Percentiles rank a stretch among this genome's conserved stretches.
phyloP scores from a whole-genome alignment of 2,888 invertebrate genomes.

The Seira ritae region DNA sequence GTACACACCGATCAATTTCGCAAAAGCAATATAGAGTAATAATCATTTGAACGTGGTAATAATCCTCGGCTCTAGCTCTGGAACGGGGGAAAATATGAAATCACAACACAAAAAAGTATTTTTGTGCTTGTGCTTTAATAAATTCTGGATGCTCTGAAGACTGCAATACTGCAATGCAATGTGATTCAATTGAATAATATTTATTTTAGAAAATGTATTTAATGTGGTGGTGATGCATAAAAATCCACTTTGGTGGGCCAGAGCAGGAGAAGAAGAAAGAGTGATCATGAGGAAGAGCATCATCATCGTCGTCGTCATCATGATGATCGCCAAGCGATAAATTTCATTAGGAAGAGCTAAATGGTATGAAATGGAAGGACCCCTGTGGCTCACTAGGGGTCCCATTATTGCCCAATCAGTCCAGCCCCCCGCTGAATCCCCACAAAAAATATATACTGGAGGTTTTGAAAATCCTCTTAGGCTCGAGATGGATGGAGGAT shows the following conservation, averaged over 20 bases:
- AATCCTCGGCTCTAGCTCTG: too few relatives aligned
- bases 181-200: too few relatives aligned
- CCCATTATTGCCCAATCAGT: slow-evolving; percentile 74
- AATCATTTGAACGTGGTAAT: too few relatives aligned
- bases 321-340: slow-evolving; percentile 70
- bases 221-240: slow-evolving; percentile 71
- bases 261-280: slow-evolving; percentile 43
- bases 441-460: slow-evolving; percentile 57
- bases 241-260: slow-evolving; percentile 74
- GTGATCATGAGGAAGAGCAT: slow-evolving; percentile 33
- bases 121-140: too few relatives aligned
- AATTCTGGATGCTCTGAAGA: too few relatives aligned
- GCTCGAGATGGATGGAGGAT: slow-evolving; percentile 40
- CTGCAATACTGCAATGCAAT: too few relatives aligned
- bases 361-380: slow-evolving; percentile 73
- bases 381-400: slow-evolving; percentile 72
- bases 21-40: too few relatives aligned
- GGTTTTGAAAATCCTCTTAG: slow-evolving; percentile 65
- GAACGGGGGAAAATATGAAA: too few relatives aligned
- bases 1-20: too few relatives aligned
- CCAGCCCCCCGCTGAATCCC: slow-evolving; percentile 73
- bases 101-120: too few relatives aligned
- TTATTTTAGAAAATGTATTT: too few relatives aligned
- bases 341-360: slow-evolving; percentile 74
- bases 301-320: slow-evolving; percentile 26